Evolutionary conservation across 2,888 invertebrate genomes (phyloP).

Genomic region (Dasysyrphus tricinctus): DNA sequence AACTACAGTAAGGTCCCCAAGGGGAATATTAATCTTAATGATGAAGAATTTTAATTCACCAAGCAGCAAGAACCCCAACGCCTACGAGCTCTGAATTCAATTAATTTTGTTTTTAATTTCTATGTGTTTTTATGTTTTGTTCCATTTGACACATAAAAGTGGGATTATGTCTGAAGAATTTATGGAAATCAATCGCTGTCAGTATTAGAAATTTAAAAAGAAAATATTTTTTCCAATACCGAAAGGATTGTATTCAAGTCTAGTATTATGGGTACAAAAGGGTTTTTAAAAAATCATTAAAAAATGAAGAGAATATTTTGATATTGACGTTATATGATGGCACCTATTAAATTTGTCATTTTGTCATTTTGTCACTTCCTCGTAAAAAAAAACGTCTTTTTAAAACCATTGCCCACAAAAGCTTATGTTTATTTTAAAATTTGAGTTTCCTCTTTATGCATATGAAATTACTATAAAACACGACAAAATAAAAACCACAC

Average conservation of each 20-base stretch:
- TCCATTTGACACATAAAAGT: too few relatives aligned
- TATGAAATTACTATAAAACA: not conserved
- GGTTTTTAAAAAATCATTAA: too few relatives aligned
- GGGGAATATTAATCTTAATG: not conserved
- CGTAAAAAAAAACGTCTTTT: not conserved
- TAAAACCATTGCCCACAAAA: not conserved
- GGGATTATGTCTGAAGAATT: not conserved
- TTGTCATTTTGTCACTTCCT: too few relatives aligned
- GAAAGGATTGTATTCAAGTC: too few relatives aligned
- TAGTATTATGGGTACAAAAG: too few relatives aligned
- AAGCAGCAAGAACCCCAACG: not conserved
- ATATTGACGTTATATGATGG: too few relatives aligned
- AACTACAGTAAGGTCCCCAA: not conserved
- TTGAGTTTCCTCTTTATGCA: not conserved
- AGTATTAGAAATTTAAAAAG: too few relatives aligned
- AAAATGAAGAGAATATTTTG: too few relatives aligned
- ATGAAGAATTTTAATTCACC: not conserved
- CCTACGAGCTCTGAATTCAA: not conserved
- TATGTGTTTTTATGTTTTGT: too few relatives aligned
- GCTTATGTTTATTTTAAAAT: not conserved
- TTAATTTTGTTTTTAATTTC: not conserved
- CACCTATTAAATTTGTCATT: too few relatives aligned
- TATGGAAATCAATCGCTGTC: too few relatives aligned
- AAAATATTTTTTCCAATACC: too few relatives aligned
- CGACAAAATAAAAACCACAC: not conserved